Base-by-base conservation (phyloP, 2,888 invertebrate species). In the Ochropacha duplaris region DNA sequence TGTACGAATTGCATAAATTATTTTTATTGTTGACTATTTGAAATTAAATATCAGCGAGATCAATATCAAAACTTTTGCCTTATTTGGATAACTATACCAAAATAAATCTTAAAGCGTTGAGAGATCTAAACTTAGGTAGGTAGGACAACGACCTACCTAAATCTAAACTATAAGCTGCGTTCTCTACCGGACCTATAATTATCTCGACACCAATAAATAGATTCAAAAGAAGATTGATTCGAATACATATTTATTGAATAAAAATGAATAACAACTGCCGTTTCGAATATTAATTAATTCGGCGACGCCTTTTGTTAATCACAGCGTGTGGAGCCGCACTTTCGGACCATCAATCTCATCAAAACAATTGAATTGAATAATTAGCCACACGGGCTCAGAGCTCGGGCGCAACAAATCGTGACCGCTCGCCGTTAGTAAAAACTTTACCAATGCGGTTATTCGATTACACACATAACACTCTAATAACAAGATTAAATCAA, bases 281-380 rank as follows among this genome's bases (percentile, higher is more conserved):
- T 66, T 78, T 72, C 58, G 66, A 66, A 69, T 71, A 57, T 60
- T 65, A 65, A 64, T 60, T 70, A 71, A 75, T 71, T 72, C 74
- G 71, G 71, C 64, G 65, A 74, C 72, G 74, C 82, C 72, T 80
- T n/a, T 83, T 80, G 79, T 84, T 83, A 78, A 76, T 80, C 81
- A 76, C 75, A 78, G 78, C 78, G 71, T 66, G 73, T 69, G 62
- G 71, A 61, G 59, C 70, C 70, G 79, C 76, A 76, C 78, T 83
- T 85, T 84, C 83, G 76, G 84, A 83, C 79, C 79, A 85, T 85
- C 80, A 84, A 83, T 84, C 79, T 84, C 76, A 64, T 78, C 83
- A 84, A 87, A 86, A 87, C 85, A 87, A 87, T 87, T 74, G 78
- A 72, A 76, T 75, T 67, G 69, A 74, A 74, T 76, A 78, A 76